phyloP scores from a whole-genome alignment of 2,888 invertebrate genomes.

The Platycheirus rosarum region DNA sequence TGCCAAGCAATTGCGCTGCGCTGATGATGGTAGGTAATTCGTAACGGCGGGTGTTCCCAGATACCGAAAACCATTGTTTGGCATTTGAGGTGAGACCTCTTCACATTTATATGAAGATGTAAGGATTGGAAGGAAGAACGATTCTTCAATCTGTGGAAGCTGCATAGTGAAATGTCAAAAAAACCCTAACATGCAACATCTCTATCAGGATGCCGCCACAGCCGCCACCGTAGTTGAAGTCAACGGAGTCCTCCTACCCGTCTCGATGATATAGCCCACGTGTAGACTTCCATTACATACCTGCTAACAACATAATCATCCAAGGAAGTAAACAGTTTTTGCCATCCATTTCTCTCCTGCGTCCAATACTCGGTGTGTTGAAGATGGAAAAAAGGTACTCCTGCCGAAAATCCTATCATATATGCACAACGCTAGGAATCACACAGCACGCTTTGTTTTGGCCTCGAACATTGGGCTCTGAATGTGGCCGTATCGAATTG shows the following conservation, averaged over 20 bases:
- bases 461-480: conserved; percentile 35
- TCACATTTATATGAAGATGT: conserved; percentile 28
- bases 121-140: conserved; percentile 10
- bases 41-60: conserved; percentile 70
- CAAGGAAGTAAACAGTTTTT: conserved; percentile 46
- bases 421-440: conserved; percentile 28
- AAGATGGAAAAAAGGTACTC: conserved; percentile 10
- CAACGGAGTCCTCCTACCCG: neutral
- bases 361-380: too few relatives aligned
- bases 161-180: conserved; percentile 64
- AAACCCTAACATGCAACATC: conserved; percentile 61
- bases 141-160: conserved; percentile 31
- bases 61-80: conserved; percentile 70
- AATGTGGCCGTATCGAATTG: conserved; percentile 62
- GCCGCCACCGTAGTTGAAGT: conserved; percentile 35
- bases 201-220: conserved; percentile 68
- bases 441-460: conserved; percentile 34
- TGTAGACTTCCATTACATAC: conserved; percentile 61
- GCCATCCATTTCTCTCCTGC: conserved; percentile 44
- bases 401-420: conserved; percentile 28
- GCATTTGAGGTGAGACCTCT: conserved; percentile 74
- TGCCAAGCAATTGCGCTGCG: conserved; percentile 62
- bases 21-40: conserved; percentile 73
- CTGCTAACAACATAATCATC: conserved; percentile 72
- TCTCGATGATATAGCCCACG: conserved; percentile 52